phyloP scores from a whole-genome alignment of 2,797 vertebrate genomes.

The Argya squamiceps region DNA sequence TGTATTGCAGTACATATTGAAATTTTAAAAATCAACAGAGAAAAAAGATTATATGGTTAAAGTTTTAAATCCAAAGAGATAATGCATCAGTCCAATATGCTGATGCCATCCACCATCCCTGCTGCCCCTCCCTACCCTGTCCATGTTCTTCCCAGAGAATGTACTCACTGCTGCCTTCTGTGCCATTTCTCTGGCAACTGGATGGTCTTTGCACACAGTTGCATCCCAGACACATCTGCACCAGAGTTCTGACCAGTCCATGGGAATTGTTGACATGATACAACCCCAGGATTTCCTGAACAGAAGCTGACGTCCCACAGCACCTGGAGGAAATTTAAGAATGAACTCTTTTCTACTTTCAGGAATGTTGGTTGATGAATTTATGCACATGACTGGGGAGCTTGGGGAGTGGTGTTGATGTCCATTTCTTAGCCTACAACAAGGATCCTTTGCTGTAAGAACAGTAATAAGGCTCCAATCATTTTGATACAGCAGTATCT shows the following conservation, averaged over 20 bases:
- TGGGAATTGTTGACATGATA: neutral
- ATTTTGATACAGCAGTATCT: neutral
- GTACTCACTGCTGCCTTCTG: neutral
- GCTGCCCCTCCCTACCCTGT: neutral
- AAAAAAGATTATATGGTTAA: neutral
- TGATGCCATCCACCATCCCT: neutral
- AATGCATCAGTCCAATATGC: neutral
- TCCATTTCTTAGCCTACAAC: neutral
- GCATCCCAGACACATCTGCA: neutral
- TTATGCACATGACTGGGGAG: rapidly evolving
- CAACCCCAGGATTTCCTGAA: neutral
- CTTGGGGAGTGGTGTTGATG: rapidly evolving
- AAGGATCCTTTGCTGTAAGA: rapidly evolving
- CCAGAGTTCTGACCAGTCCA: neutral
- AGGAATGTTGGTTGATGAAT: neutral
- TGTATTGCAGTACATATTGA: neutral
- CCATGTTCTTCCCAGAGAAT: neutral
- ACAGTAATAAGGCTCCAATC: neutral
- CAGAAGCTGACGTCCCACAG: neutral
- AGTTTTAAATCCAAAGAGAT: neutral
- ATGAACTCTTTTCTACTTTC: neutral
- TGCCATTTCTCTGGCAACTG: neutral
- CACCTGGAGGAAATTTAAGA: neutral
- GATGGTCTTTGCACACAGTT: neutral
- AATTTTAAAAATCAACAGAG: neutral